Percentiles rank a stretch among this genome's conserved stretches.
Conservation (phyloP, 2,113 vertebrate genomes). For the Crotalus tigris region DNA sequence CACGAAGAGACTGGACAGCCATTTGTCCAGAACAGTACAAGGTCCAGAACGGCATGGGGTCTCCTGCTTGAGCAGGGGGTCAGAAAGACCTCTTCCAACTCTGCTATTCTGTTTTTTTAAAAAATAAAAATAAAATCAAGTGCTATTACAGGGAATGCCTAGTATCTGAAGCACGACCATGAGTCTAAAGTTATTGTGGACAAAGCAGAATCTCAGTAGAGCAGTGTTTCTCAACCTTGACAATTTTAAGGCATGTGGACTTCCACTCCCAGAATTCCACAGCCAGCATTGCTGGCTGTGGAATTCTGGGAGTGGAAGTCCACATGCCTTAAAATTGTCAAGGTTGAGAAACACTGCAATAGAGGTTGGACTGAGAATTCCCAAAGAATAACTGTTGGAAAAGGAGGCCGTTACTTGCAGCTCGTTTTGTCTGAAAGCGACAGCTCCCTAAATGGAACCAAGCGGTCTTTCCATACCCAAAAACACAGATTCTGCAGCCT, state of each 20-base stretch:
- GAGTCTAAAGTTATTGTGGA: too few species aligned
- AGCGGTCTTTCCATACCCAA: constrained; percentile 2
- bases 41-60: background rate
- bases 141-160: background rate
- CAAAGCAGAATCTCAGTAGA: background rate
- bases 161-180: background rate
- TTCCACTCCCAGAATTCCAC: too few species aligned
- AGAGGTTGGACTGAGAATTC: background rate
- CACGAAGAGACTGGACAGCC: too few species aligned
- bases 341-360: too few species aligned
- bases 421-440: background rate
- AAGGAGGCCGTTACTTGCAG: fast-evolving
- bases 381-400: background rate
- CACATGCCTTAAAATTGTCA: too few species aligned
- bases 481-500: background rate
- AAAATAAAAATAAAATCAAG: background rate
- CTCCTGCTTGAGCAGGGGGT: too few species aligned
- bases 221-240: too few species aligned
- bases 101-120: too few species aligned
- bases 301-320: too few species aligned
- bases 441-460: background rate
- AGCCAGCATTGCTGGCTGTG: too few species aligned
- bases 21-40: too few species aligned
- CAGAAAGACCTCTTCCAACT: background rate
- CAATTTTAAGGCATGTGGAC: too few species aligned